phyloP scores from a whole-genome alignment of 2,797 vertebrate species.

The Ammospiza maritima region DNA sequence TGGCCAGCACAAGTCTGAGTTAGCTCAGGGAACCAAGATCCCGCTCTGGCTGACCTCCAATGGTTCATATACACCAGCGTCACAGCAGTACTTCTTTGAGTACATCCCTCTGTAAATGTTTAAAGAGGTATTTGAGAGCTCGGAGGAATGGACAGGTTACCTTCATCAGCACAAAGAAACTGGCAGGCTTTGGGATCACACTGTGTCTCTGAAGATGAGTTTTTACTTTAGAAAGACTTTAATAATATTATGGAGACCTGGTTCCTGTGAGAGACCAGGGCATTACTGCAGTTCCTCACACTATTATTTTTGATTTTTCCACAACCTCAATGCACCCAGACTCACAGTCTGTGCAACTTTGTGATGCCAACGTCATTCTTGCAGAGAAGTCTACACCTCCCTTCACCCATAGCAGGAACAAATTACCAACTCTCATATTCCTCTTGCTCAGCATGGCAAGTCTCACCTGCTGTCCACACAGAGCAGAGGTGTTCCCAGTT shows the following conservation, averaged over 20 bases:
- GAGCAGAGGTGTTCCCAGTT: neutral
- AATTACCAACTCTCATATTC: neutral
- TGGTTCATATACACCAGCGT: rapidly evolving
- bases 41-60: neutral
- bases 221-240: neutral
- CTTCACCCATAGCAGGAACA: neutral
- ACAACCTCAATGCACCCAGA: neutral
- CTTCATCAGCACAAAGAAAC: neutral
- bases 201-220: neutral
- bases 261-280: neutral
- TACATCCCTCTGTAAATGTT: neutral
- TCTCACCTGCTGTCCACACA: neutral
- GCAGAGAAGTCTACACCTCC: neutral
- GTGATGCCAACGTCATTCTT: neutral
- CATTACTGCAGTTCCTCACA: neutral
- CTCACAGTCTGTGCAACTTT: neutral
- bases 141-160: neutral
- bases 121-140: neutral
- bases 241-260: neutral
- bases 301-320: neutral
- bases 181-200: neutral
- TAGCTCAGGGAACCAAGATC: neutral
- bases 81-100: neutral
- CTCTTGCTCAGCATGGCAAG: neutral
- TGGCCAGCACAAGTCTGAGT: neutral